phyloP scores from a whole-genome alignment of 2,888 invertebrate genomes.

The Orthonevra nobilis region DNA sequence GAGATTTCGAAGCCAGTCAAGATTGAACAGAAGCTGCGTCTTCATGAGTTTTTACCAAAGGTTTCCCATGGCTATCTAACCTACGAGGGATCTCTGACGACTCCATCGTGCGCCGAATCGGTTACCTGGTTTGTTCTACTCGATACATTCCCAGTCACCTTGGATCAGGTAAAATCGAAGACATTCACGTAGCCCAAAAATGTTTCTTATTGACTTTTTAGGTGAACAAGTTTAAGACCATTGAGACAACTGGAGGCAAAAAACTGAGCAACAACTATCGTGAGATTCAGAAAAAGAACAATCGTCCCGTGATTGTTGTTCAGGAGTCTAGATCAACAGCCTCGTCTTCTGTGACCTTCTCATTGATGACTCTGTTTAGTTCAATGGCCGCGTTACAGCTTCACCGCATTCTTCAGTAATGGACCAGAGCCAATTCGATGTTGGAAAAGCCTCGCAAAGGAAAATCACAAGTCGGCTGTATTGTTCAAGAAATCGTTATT shows the following conservation, averaged over 20 bases:
- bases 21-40: slow-evolving; percentile 73
- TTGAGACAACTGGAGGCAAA: slow-evolving; percentile 77
- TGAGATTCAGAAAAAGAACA: slow-evolving; percentile 74
- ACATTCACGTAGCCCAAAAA: neutral
- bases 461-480: neutral
- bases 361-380: slow-evolving; percentile 32
- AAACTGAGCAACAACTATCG: slow-evolving; percentile 81
- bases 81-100: slow-evolving; percentile 88
- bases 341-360: slow-evolving; percentile 23
- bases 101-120: slow-evolving; percentile 86
- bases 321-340: slow-evolving; percentile 35
- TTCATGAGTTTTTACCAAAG: slow-evolving; percentile 81
- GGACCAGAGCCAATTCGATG: neutral
- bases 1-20: slow-evolving; percentile 73
- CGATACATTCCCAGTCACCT: slow-evolving; percentile 81
- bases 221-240: slow-evolving; percentile 79
- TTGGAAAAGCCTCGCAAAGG: slow-evolving; percentile 6
- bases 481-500: slow-evolving; percentile 9
- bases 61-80: slow-evolving; percentile 82
- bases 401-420: slow-evolving; percentile 45
- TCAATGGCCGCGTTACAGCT: slow-evolving; percentile 62
- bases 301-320: slow-evolving; percentile 73
- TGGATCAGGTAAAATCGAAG: slow-evolving; percentile 80
- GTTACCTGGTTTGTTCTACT: slow-evolving; percentile 87
- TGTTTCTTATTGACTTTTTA: slow-evolving; percentile 71